Evolutionary conservation across 37 sponge, comb jelly and placozoan species (phyloP).

Genomic region (Haliclona indistincta): DNA sequence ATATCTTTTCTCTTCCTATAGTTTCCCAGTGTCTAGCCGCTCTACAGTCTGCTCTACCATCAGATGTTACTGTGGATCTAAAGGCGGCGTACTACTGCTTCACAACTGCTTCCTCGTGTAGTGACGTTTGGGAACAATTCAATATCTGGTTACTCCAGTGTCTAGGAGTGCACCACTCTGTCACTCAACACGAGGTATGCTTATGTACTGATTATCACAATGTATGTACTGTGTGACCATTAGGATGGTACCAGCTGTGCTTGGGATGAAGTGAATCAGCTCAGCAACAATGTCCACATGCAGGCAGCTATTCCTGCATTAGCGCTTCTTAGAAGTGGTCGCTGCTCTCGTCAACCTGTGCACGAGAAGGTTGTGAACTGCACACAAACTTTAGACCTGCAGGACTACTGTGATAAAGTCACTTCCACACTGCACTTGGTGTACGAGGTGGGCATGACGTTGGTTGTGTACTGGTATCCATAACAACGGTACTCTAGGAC

Average conservation of each 20-base stretch:
- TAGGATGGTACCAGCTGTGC: too few species aligned
- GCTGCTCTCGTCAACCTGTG: too few species aligned
- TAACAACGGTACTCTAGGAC: slow-evolving; percentile 16
- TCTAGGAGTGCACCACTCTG: slow-evolving; percentile 4
- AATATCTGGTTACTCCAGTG: slow-evolving; percentile 17
- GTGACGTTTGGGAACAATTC: slow-evolving; percentile 22
- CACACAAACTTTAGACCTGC: neutral
- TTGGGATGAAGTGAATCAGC: too few species aligned
- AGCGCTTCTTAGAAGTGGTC: too few species aligned
- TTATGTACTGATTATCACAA: too few species aligned
- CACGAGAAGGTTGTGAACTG: too few species aligned
- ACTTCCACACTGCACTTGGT: slow-evolving; percentile 36
- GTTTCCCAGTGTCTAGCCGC: slow-evolving; percentile 35
- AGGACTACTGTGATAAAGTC: neutral
- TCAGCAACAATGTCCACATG: too few species aligned
- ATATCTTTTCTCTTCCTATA: neutral
- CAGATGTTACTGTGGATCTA: neutral
- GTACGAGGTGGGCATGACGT: slow-evolving; percentile 34
- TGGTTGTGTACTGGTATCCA: neutral
- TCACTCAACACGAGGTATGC: too few species aligned
- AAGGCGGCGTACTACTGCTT: slow-evolving; percentile 27
- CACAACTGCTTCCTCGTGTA: slow-evolving; percentile 9
- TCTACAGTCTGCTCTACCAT: slow-evolving; percentile 23
- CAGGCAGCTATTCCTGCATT: too few species aligned
- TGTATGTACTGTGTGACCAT: too few species aligned